Evolutionary conservation across 2,888 invertebrate species (phyloP).

Genomic region (Chouioia cunea): DNA sequence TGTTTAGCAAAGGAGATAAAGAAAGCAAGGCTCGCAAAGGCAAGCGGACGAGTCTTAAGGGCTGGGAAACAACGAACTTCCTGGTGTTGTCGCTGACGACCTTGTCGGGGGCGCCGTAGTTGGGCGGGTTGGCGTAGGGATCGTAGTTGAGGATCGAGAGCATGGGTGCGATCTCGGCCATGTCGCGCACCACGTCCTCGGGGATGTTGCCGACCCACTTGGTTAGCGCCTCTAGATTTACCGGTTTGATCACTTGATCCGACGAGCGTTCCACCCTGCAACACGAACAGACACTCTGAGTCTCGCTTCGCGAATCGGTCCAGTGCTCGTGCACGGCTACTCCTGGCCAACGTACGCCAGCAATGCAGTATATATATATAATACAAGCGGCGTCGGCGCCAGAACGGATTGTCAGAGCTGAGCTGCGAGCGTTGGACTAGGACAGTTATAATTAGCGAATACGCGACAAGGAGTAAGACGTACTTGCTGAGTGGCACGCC

Average conservation of each 20-base stretch:
- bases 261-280: conserved; percentile 95
- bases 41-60: no score
- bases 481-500: conserved; percentile 96
- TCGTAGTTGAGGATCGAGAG: conserved; percentile 93
- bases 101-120: conserved; percentile 88
- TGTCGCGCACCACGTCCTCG: conserved; percentile 90
- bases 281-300: conserved; percentile 25
- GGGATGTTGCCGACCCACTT: conserved; percentile 94
- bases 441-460: no score
- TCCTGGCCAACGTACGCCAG: no score
- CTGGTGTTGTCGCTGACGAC: conserved; percentile 79
- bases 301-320: background rate
- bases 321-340: no score
- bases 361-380: no score
- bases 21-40: no score
- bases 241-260: conserved; percentile 98
- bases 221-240: conserved; percentile 94
- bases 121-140: conserved; percentile 95
- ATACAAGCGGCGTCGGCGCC: no score
- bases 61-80: conserved; percentile 55
- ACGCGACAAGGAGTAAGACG: conserved; percentile 58
- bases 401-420: no score
- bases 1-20: background rate
- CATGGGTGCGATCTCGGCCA: conserved; percentile 96
- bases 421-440: no score